Evolutionary conservation across 2,797 vertebrate species (phyloP), one percentile per base, ranked within the genome.

Genomic region (Denticeps clupeoides): DNA sequence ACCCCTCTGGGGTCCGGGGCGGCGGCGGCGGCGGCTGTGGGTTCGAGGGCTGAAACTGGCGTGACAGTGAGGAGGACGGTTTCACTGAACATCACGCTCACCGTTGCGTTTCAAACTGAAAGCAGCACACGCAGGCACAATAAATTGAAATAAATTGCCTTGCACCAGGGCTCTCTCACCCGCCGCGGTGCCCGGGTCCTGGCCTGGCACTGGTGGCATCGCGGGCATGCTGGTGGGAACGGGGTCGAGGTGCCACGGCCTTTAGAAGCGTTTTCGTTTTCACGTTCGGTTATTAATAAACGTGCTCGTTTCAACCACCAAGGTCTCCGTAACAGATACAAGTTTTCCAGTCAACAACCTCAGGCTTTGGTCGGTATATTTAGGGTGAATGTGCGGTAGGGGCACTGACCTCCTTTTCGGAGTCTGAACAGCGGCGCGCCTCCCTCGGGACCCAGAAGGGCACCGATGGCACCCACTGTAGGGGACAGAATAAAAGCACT

Each of bases 31-130:
- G 83, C 65, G 55, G 77, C 70, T 33, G 80, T 76, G 22, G 90
- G 86, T 68, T 93, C 97, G 72, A 99, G 81, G 37, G 88, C 86
- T 67, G 92, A 93, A 68, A 97, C 95, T 97, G 65, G 59, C 45
- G 67, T 51, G 61, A 47, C 54, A 23, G 4, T 45, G 13, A 26
- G 58, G n/a, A 41, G 10, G 53, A n/a, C n/a, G n/a, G n/a, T n/a
- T n/a, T n/a, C n/a, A n/a, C n/a, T n/a, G n/a, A n/a, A n/a, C n/a
- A n/a, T n/a, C n/a, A n/a, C n/a, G n/a, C n/a, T n/a, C n/a, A n/a
- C n/a, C n/a, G n/a, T n/a, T n/a, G n/a, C n/a, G n/a, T n/a, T n/a
- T n/a, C n/a, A n/a, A n/a, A n/a, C n/a, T n/a, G n/a, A n/a, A n/a
- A n/a, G n/a, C 3, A 46, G 37, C 10, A 55, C 60, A 37, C 57